These are phyloP conservation scores for Ecliptopera silaceata DNA, from an alignment of 2,888 invertebrate species.

Conservation along the genomic window DNA sequence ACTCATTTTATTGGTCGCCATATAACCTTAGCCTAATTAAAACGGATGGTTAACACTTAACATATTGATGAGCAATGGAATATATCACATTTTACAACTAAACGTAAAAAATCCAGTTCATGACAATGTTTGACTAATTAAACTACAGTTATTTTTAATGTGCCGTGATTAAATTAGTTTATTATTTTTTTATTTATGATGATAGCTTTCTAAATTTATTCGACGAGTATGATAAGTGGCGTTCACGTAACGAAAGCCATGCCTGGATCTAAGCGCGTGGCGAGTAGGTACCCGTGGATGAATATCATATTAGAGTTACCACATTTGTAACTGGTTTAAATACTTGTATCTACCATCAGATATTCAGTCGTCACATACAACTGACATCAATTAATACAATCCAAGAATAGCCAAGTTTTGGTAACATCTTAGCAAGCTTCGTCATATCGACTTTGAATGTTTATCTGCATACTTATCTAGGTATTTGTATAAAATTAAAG, in stretches of 20 bases:
- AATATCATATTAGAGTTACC: slow-evolving; percentile 61
- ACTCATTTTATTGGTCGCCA: slow-evolving; percentile 27
- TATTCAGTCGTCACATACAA: slow-evolving; percentile 11
- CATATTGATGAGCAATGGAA: slow-evolving; percentile 20
- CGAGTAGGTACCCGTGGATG: slow-evolving; percentile 47
- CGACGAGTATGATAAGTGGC: slow-evolving; percentile 55
- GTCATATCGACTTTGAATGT: slow-evolving; percentile 13
- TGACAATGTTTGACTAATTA: slow-evolving; percentile 41
- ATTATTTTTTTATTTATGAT: slow-evolving; percentile 53
- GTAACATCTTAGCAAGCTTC: slow-evolving; percentile 16
- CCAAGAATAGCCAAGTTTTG: slow-evolving; percentile 1
- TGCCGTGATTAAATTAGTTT: slow-evolving; percentile 46
- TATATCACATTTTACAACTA: slow-evolving; percentile 27
- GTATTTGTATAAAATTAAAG: neutral
- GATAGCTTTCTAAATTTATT: slow-evolving; percentile 63
- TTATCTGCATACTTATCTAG: slow-evolving; percentile 5
- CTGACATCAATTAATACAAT: slow-evolving; percentile 7
- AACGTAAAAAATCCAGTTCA: slow-evolving; percentile 29
- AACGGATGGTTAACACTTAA: slow-evolving; percentile 25
- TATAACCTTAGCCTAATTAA: slow-evolving; percentile 29
- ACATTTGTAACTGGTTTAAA: slow-evolving; percentile 65
- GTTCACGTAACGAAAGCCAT: slow-evolving; percentile 51
- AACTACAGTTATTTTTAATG: slow-evolving; percentile 46
- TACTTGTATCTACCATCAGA: slow-evolving; percentile 37
- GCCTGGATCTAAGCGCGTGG: slow-evolving; percentile 41